phyloP scores from a whole-genome alignment of 2,888 invertebrate genomes.

The Eilema sororculum region DNA sequence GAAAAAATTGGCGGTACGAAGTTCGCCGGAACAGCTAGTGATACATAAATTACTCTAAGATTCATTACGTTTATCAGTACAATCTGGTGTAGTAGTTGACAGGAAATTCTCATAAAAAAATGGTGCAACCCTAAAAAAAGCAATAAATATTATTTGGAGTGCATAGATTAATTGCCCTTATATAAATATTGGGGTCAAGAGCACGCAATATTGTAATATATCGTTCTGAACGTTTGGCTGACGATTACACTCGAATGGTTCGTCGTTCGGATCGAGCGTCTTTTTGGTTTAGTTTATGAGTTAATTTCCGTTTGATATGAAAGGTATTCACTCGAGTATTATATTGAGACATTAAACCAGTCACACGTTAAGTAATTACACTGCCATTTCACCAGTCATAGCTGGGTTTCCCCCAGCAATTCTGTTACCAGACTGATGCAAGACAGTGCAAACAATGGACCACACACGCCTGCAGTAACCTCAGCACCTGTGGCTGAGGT shows the following conservation, averaged over 20 bases:
- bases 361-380: no score
- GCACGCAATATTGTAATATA: neutral
- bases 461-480: no score
- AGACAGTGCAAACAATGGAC: no score
- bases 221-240: neutral
- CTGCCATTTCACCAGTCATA: no score
- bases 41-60: neutral
- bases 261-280: no score
- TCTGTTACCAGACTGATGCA: no score
- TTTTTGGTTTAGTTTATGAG: neutral
- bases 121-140: slow-evolving; percentile 3
- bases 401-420: no score
- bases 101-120: neutral
- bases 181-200: slow-evolving; percentile 19
- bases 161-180: slow-evolving; percentile 23
- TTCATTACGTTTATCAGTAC: neutral
- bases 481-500: no score
- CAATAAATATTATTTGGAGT: slow-evolving; percentile 13
- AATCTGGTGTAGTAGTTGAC: neutral
- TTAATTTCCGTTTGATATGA: neutral
- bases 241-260: neutral
- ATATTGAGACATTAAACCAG: no score
- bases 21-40: no score
- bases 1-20: no score
- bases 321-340: neutral